Evolutionary conservation across 1,140 invertebrate genomes (phyloP), one percentile per base, ranked within the genome.

Genomic region (Diachasmimorpha longicaudata): DNA sequence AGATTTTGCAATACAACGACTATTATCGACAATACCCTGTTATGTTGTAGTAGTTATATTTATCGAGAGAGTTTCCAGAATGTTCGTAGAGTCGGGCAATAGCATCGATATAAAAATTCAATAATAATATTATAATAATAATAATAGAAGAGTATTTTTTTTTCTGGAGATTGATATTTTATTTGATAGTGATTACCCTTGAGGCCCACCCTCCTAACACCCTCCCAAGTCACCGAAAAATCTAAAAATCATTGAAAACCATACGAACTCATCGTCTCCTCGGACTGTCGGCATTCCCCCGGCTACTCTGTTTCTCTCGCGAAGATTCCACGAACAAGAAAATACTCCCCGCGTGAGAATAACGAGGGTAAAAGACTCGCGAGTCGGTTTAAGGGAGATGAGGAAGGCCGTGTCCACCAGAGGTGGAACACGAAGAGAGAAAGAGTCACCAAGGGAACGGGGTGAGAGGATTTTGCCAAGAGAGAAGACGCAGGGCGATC

Each of bases 301-400:
- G 58, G 58, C 25, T 63, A 63, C 58, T 63, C 58, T 63, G 58
- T 21, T 63, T 63, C 58, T 31, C 58, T 52, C 48, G 48, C 48
- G 48, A 14, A 11, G 58, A 63, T 63, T 63, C 58, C 58, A 25
- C 58, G 58, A 63, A 63, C 21, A 25, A 63, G 58, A 68, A 37
- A 68, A 68, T 68, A 68, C 36, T 68, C 36, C 36, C 66, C 66
- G 66, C 66, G 66, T 68, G 66, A 68, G 66, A 68, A 68, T 68
- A 63, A 63, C 58, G 66, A 68, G 66, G 66, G 66, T 68, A 68
- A 68, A 39, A 68, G 66, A 68, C 66, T 42, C 36, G 16, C 36
- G 31, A 37, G 66, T 13, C 36, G 31, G 36, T 37, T 68, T 39
- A 68, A 68, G 36, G 66, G 66, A 68, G 58, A 63, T 63, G 58